Base-by-base conservation (phyloP, 2,888 invertebrate species). In the Acronicta psi region DNA sequence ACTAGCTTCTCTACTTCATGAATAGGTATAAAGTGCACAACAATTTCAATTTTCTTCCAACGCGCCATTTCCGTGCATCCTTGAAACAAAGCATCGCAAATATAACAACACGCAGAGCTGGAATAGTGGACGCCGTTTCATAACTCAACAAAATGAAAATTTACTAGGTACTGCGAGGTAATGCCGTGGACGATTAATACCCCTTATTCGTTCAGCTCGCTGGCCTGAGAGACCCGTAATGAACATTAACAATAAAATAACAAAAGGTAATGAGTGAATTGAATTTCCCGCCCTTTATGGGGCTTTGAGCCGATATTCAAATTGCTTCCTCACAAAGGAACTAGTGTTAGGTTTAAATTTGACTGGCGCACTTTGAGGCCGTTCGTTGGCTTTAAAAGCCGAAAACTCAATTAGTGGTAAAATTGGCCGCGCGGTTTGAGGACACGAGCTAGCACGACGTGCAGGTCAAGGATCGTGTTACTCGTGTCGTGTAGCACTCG, bases 371-470 rank as follows among this genome's bases (percentile, higher is more conserved):
- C 50, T 67, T 56, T 53, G 55, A 45, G 59, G 60, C 62, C 63
- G 72, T 75, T 60, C 63, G 72, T 75, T 60, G 64, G 60, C 74
- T 74, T 78, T 79, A 66, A 80, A 82, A 80, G 81, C 80, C 73
- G 72, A 79, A 82, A 85, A 86, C 79, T 81, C 82, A 83, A 85
- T 87, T 85, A 82, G 75, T 68, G 76, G 58, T 64, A 29, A 77
- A 82, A 81, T 82, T 77, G 77, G 75, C 59, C 64, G 64, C 59
- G 37, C 53, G 52, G 66, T 65, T 61, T 31, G 58, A n/a, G 68
- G 61, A 62, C 59, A 68, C 65, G 51, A 50, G 57, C 49, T 9
- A 29, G n/a, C 34, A 34, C n/a, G 34, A 6, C 46, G 53, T 49
- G 55, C 31, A 47, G 77, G 79, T 80, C 79, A 80, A 78, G 80